Evolutionary conservation across 2,888 invertebrate species (phyloP).

Genomic region (Labia minor): DNA sequence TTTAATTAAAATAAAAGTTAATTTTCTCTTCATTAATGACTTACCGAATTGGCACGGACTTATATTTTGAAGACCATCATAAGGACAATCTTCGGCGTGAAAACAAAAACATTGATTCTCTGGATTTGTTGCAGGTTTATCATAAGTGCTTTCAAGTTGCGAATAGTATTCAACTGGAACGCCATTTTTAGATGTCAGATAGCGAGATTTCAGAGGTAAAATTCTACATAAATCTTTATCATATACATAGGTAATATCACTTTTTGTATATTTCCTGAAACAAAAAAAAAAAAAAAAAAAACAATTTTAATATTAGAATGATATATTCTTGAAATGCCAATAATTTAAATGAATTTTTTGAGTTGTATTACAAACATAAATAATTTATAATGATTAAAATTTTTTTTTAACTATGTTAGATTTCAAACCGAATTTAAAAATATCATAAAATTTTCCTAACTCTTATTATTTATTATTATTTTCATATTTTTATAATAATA

Average conservation of each 20-base stretch:
- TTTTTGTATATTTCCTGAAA: not conserved
- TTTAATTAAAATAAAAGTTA: no score
- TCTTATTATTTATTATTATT: no score
- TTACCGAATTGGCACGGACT: conserved; percentile 78
- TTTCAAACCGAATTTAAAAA: no score
- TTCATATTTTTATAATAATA: no score
- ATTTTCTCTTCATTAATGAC: no score
- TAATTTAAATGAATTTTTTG: no score
- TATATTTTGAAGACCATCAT: conserved; percentile 69
- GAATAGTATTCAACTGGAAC: conserved; percentile 55
- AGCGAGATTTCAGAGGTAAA: conserved; percentile 59
- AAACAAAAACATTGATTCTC: conserved; percentile 69
- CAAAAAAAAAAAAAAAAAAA: not conserved
- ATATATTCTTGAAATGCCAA: no score
- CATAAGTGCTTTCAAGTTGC: conserved; percentile 56
- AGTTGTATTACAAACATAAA: no score
- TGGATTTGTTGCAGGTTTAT: conserved; percentile 44
- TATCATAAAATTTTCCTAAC: no score
- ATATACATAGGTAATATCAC: conserved; percentile 46
- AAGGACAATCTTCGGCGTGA: conserved; percentile 53
- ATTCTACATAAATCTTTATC: conserved; percentile 79
- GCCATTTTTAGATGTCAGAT: conserved; percentile 60
- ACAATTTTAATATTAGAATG: no score
- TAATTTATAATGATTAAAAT: no score
- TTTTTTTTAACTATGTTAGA: no score